These are phyloP conservation scores for Linurgus olivaceus DNA, from an alignment of 2,797 vertebrate species.

Conservation along the genomic window DNA sequence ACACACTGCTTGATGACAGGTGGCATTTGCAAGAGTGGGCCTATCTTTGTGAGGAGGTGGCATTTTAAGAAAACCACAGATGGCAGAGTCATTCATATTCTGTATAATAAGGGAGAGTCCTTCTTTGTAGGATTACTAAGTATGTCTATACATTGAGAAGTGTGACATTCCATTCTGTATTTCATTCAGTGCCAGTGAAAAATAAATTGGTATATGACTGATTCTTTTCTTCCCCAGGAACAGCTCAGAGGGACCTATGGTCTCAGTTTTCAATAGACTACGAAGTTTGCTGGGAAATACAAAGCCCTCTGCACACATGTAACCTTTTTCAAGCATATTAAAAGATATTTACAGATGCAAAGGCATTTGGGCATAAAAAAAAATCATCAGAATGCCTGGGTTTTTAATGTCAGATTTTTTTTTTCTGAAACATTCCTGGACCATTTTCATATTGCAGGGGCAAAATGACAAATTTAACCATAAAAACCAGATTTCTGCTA, in stretches of 20 bases:
- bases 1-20: slow-evolving; percentile 14
- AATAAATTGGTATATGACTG: neutral
- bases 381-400: neutral
- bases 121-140: neutral
- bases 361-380: neutral
- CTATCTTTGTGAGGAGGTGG: slow-evolving; percentile 17
- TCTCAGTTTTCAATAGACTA: neutral
- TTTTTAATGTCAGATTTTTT: neutral
- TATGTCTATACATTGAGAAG: neutral
- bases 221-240: neutral
- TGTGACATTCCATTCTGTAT: neutral
- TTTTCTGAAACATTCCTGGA: neutral
- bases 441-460: neutral
- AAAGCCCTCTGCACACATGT: neutral
- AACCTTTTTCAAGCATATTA: neutral
- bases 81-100: slow-evolving; percentile 53
- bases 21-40: slow-evolving; percentile 8
- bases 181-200: slow-evolving; percentile 12
- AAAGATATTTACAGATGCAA: neutral
- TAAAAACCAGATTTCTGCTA: neutral
- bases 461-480: neutral
- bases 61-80: slow-evolving; percentile 62
- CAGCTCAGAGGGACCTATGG: neutral
- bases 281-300: neutral
- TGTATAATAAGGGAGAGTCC: neutral